A percentile compares a stretch with the other conserved stretches of the same genome.
Evolutionary conservation across 2,888 invertebrate species (phyloP).

Genomic region (Hypomecis punctinalis): DNA sequence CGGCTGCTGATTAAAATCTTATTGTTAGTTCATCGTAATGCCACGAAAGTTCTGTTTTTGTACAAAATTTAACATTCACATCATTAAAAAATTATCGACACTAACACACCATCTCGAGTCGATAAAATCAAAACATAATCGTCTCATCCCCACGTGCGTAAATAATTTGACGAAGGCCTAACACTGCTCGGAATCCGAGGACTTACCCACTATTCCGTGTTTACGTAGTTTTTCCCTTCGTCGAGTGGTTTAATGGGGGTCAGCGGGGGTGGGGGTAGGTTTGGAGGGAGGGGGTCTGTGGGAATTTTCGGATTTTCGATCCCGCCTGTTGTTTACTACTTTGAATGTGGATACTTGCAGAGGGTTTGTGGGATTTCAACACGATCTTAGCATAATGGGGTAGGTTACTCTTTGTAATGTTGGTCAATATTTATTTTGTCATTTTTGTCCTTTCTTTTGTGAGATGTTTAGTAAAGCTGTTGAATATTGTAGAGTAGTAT

Average conservation of each 20-base stretch:
- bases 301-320: conserved; percentile 34
- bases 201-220: conserved; percentile 33
- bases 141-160: conserved; percentile 27
- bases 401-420: conserved; percentile 9
- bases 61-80: too few species aligned
- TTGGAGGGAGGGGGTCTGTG: conserved; percentile 13
- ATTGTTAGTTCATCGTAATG: too few species aligned
- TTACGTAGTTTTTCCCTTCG: conserved; percentile 37
- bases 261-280: conserved; percentile 12
- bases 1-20: too few species aligned
- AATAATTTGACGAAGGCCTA: conserved; percentile 38
- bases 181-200: conserved; percentile 30
- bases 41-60: too few species aligned
- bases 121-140: conserved; percentile 16
- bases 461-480: neutral
- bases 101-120: neutral
- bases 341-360: conserved; percentile 36
- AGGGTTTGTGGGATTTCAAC: conserved; percentile 29
- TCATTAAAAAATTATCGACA: neutral
- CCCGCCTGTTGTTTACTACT: conserved; percentile 26
- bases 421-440: conserved; percentile 2
- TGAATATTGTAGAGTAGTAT: neutral
- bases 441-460: neutral
- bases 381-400: conserved; percentile 28
- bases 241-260: conserved; percentile 35